Conservation (phyloP, 2,113 vertebrate genomes). For the Camelus bactrianus region DNA sequence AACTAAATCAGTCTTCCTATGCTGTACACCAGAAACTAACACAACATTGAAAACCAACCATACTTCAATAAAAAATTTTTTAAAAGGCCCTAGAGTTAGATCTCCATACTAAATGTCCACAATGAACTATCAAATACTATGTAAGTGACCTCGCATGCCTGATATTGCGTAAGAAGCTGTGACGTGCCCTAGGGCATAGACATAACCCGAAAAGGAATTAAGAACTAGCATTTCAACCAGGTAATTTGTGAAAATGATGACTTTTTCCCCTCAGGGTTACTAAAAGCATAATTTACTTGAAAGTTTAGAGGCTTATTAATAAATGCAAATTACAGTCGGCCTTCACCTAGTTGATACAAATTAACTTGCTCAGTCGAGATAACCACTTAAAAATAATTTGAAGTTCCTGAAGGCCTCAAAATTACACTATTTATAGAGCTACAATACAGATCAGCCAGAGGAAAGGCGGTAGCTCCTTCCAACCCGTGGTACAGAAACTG, state of each 20-base stretch:
- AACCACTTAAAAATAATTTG: conserved; percentile 51
- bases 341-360: conserved; percentile 44
- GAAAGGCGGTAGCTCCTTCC: background rate
- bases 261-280: background rate
- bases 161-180: background rate
- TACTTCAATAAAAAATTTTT: too few species aligned
- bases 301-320: conserved; percentile 34
- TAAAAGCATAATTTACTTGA: conserved; percentile 44
- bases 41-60: too few species aligned
- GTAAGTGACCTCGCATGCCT: background rate
- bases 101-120: conserved; percentile 24
- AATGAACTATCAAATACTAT: background rate
- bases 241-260: conserved; percentile 6
- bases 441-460: background rate
- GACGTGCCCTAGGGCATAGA: background rate
- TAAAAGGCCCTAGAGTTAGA: background rate
- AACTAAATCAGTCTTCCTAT: too few species aligned
- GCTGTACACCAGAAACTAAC: background rate
- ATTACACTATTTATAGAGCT: background rate
- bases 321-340: conserved; percentile 32
- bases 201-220: background rate
- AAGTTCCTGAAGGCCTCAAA: background rate
- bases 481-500: background rate
- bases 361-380: conserved; percentile 19
- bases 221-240: background rate